Conservation (phyloP, 2,888 invertebrate species). For the Acrobasis suavella region DNA sequence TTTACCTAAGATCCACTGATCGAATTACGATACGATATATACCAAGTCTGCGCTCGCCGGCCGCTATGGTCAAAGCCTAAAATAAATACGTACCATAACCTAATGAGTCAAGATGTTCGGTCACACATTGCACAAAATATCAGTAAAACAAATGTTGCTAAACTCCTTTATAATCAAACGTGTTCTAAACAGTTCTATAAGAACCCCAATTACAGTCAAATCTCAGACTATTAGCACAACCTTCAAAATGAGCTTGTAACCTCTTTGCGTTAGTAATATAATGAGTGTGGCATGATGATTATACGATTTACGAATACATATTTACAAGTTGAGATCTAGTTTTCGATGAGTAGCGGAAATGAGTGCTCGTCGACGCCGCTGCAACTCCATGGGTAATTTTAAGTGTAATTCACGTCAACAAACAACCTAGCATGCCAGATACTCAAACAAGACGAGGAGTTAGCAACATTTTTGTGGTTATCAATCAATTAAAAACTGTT, state of each 20-base stretch:
- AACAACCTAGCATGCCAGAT: slow-evolving; percentile 22
- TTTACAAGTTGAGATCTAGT: slow-evolving; percentile 52
- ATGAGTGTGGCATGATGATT: slow-evolving; percentile 26
- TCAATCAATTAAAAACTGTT: slow-evolving; percentile 41
- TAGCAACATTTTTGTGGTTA: slow-evolving; percentile 66
- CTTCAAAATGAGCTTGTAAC: slow-evolving; percentile 65
- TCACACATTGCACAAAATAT: slow-evolving; percentile 41
- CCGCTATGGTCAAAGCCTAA: slow-evolving; percentile 7
- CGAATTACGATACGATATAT: background rate
- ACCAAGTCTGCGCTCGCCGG: background rate
- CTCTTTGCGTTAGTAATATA: slow-evolving; percentile 41
- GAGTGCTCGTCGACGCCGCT: slow-evolving; percentile 34
- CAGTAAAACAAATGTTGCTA: slow-evolving; percentile 65
- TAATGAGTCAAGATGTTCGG: slow-evolving; percentile 24
- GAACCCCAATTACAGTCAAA: slow-evolving; percentile 52
- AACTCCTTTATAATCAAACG: slow-evolving; percentile 48
- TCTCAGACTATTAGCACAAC: slow-evolving; percentile 70
- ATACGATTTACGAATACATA: slow-evolving; percentile 35
- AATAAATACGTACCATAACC: slow-evolving; percentile 23
- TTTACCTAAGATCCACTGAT: slow-evolving; percentile 8
- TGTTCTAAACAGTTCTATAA: slow-evolving; percentile 36
- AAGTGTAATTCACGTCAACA: slow-evolving; percentile 14
- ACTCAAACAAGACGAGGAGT: slow-evolving; percentile 46
- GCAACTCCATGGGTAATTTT: slow-evolving; percentile 30
- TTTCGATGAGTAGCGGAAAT: slow-evolving; percentile 36